Percentiles rank a stretch among this genome's conserved stretches.
Evolutionary conservation across 2,888 invertebrate species (phyloP).

Genomic region (Diarsia dahlii): DNA sequence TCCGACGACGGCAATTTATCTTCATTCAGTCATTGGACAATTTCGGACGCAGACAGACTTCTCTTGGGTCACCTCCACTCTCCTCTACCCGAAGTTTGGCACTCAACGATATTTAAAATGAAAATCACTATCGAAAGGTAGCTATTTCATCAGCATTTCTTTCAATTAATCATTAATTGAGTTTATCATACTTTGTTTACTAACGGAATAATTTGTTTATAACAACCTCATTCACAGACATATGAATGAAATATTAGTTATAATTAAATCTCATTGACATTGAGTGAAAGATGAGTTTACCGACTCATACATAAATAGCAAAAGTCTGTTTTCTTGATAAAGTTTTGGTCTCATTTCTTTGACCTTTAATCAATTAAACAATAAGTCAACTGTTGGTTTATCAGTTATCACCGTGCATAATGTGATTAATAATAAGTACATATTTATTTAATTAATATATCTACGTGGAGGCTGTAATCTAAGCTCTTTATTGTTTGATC

Average conservation of each 20-base stretch:
- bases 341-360: constrained; percentile 35
- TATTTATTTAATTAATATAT: constrained; percentile 51
- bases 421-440: constrained; percentile 40
- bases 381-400: constrained; percentile 49
- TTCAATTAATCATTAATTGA: constrained; percentile 34
- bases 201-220: constrained; percentile 33
- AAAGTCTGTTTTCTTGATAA: constrained; percentile 40
- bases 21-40: constrained; percentile 72
- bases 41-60: constrained; percentile 73
- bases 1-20: constrained; percentile 66
- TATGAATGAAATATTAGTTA: constrained; percentile 58
- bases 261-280: constrained; percentile 43
- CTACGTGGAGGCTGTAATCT: constrained; percentile 37
- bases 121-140: constrained; percentile 44
- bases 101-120: constrained; percentile 19
- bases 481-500: constrained; percentile 59
- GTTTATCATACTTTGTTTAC: constrained; percentile 49
- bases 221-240: constrained; percentile 30
- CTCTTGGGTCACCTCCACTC: constrained; percentile 27
- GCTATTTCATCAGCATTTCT: constrained; percentile 23
- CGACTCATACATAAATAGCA: constrained; percentile 51
- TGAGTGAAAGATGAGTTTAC: constrained; percentile 56
- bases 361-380: constrained; percentile 50
- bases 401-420: constrained; percentile 41
- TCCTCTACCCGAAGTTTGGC: constrained; percentile 9